phyloP scores from a whole-genome alignment of 1,140 invertebrate genomes.

The Drosophila teissieri region DNA sequence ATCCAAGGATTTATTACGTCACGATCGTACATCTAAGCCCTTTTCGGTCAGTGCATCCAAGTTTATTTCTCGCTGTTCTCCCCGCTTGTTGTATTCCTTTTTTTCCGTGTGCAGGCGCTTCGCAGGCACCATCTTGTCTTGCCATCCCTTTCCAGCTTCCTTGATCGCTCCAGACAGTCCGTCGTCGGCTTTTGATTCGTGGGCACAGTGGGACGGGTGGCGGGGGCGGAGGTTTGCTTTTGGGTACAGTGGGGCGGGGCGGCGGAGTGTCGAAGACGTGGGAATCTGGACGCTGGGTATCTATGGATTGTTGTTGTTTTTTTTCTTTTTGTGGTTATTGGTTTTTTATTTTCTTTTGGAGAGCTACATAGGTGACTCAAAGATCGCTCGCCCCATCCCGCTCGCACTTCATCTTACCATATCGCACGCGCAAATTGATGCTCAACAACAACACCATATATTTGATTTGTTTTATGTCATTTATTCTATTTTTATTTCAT shows the following conservation, averaged over 20 bases:
- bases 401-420: not conserved
- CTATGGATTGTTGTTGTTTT: conserved; percentile 25
- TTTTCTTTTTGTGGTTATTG: not conserved
- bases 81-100: not conserved
- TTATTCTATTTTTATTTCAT: conserved; percentile 57
- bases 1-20: too few species aligned
- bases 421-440: conserved; percentile 40
- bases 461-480: conserved; percentile 42
- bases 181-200: conserved; percentile 28
- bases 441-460: conserved; percentile 37
- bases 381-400: conserved; percentile 25
- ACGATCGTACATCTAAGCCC: not conserved
- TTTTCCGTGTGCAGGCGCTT: conserved; percentile 32
- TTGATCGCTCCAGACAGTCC: conserved; percentile 39
- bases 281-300: conserved; percentile 38
- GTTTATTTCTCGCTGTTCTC: not conserved
- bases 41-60: not conserved
- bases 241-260: conserved; percentile 27
- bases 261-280: conserved; percentile 12
- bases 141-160: conserved; percentile 13
- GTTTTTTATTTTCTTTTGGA: not conserved
- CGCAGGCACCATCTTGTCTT: conserved; percentile 46
- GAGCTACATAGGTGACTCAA: conserved; percentile 66
- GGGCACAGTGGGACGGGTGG: not conserved
- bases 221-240: not conserved